Evolutionary conservation across 2,113 vertebrate genomes (phyloP).

Genomic region (Parus major): DNA sequence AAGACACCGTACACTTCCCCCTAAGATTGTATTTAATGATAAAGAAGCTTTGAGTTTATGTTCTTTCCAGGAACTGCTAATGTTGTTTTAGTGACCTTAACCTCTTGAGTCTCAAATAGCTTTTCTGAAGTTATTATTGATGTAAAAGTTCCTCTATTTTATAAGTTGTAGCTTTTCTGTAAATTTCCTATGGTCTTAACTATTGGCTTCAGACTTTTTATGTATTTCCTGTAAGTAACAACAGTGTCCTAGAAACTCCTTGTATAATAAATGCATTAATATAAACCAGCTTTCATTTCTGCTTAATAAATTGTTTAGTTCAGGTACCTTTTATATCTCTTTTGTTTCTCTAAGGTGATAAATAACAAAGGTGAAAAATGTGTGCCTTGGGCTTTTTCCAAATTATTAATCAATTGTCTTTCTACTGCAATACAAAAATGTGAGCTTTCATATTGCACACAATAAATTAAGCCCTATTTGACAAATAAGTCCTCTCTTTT

Average conservation of each 20-base stretch:
- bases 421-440: not conserved
- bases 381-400: conserved; percentile 5
- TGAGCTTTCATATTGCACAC: not conserved
- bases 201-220: not conserved
- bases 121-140: not conserved
- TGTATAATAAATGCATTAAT: not conserved
- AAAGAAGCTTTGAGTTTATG: not conserved
- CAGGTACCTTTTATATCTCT: not conserved
- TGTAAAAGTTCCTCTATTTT: not conserved
- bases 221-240: not conserved
- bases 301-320: not conserved
- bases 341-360: not conserved
- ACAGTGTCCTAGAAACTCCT: not conserved
- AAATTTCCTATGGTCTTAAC: not conserved
- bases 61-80: not conserved
- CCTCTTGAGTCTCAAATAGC: not conserved
- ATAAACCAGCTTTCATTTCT: not conserved
- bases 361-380: not conserved
- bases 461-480: conserved; percentile 3
- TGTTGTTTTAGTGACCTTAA: not conserved
- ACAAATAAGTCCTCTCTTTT: not conserved
- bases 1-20: not conserved
- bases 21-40: not conserved
- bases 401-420: conserved; percentile 14
- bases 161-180: not conserved